Conservation (phyloP, 1,140 invertebrate species). For the Proales similis region DNA sequence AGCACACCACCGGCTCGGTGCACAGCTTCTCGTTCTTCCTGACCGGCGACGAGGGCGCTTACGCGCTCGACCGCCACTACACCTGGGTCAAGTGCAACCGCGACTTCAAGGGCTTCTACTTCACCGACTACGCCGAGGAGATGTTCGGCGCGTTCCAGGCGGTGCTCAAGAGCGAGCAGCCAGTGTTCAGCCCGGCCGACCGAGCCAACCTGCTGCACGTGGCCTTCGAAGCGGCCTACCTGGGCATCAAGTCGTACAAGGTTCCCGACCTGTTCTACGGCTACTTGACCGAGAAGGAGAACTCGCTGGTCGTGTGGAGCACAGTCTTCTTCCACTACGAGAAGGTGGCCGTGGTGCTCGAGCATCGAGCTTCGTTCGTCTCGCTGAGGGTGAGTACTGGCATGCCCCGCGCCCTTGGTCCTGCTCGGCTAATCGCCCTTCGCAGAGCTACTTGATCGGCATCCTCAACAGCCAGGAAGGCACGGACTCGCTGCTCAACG, state of each 20-base stretch:
- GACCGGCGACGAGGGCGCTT: not conserved
- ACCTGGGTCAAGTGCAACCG: slow-evolving; percentile 36
- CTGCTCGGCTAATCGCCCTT: no score
- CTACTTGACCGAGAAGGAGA: not conserved
- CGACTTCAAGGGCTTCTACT: slow-evolving; percentile 20
- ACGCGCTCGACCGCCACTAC: not conserved
- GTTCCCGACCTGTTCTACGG: not conserved
- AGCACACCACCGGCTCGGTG: not conserved
- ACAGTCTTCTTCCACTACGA: slow-evolving; percentile 27
- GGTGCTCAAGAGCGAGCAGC: not conserved
- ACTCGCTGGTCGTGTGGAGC: slow-evolving; percentile 12
- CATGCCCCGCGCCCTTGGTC: no score
- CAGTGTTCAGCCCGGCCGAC: slow-evolving; percentile 13
- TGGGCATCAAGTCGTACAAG: slow-evolving; percentile 5
- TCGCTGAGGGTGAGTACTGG: slow-evolving; percentile 1
- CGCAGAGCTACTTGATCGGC: no score
- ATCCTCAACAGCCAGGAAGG: no score
- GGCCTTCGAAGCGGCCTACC: slow-evolving; percentile 4
- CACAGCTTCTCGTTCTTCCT: slow-evolving; percentile 6
- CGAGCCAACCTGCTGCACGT: slow-evolving; percentile 30
- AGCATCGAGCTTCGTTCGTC: slow-evolving; percentile 9
- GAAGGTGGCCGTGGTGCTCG: slow-evolving; percentile 17
- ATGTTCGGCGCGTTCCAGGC: slow-evolving; percentile 21
- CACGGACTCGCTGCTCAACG: no score
- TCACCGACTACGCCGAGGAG: slow-evolving; percentile 14